Base-by-base conservation (phyloP, 2,888 invertebrate species). In the Bembecia ichneumoniformis region DNA sequence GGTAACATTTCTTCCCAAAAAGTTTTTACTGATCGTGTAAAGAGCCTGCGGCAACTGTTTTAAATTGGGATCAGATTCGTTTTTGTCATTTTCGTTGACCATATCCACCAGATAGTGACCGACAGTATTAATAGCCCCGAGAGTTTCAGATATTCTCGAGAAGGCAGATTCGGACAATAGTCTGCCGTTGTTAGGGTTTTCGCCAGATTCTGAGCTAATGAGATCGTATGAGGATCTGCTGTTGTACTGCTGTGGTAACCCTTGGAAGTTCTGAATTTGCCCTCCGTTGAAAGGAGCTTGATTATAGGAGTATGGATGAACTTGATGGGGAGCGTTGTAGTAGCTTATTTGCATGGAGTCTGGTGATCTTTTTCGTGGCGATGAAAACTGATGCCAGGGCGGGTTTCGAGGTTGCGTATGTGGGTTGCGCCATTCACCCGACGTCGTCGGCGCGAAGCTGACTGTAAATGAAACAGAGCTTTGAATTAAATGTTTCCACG, bases 31-130 rank as follows among this genome's bases (percentile, higher is more conserved):
- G 52, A 95, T 90, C 0, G 94, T 94, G 68, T 94, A 93, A 46
- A 94, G 81, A 3, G 94, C 94, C 58, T 91, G 90, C 11, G 94
- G 93, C 34, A 94, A 65, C 50, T 77, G 77, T 52, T 82, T 73
- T 11, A 86, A 55, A 49, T 82, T 83, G 0, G 83, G 77, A 51
- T 84, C 80, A 3, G 80, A 69, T 57, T 80, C 81, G 52, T 82
- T 78, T 51, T 82, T 77, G 49, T 88, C 83, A 50, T 82, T 77
- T 35, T 87, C 87, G 48, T 78, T 87, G 1, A 88, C 95, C 89
- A 94, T 94, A 63, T 95, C 95, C 0, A 96, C 94, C 57, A 96
- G 88, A 68, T 94, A 94, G 68, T 93, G 91, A 0, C 96, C 96
- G 0, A 96, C 93, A 1, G 95, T 95, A 59, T 96, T 96, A 13